Evolutionary conservation across 1,140 invertebrate genomes (phyloP).

Genomic region (Heliconius hewitsoni): DNA sequence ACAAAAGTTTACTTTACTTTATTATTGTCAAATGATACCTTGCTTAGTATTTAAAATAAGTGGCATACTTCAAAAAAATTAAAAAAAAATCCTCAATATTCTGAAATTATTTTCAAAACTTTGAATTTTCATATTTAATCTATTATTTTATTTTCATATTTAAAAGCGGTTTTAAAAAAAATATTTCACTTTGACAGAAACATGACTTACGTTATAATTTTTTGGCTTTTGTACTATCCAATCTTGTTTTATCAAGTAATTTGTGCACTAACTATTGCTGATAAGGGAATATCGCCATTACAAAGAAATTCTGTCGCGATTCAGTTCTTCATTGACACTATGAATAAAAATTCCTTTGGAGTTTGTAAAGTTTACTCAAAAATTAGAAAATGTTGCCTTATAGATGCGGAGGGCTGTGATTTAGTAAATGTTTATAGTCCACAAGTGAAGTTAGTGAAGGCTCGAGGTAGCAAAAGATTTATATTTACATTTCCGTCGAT

Average conservation of each 20-base stretch:
- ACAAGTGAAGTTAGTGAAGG: not conserved
- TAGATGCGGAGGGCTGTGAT: not conserved
- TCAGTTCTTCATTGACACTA: slow-evolving; percentile 58
- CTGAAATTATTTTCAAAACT: too few species aligned
- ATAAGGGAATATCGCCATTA: slow-evolving; percentile 58
- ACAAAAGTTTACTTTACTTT: too few species aligned
- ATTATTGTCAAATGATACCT: too few species aligned
- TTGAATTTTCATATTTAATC: too few species aligned
- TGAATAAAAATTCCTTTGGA: slow-evolving; percentile 39
- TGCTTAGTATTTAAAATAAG: too few species aligned
- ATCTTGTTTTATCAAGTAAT: not conserved
- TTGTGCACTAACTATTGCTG: slow-evolving; percentile 46
- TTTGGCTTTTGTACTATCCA: not conserved
- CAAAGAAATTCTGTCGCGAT: slow-evolving; percentile 53
- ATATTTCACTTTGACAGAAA: not conserved
- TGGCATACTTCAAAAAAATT: too few species aligned
- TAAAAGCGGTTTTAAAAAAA: not conserved
- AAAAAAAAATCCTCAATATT: too few species aligned
- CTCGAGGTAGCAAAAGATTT: not conserved
- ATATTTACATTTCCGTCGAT: not conserved
- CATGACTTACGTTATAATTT: not conserved
- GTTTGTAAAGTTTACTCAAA: not conserved
- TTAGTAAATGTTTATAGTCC: not conserved
- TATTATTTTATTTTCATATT: too few species aligned
- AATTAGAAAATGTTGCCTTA: not conserved